Evolutionary conservation across 2,888 invertebrate genomes (phyloP), one percentile per base, ranked within the genome.

Genomic region (Branchipolynoe longqiensis): DNA sequence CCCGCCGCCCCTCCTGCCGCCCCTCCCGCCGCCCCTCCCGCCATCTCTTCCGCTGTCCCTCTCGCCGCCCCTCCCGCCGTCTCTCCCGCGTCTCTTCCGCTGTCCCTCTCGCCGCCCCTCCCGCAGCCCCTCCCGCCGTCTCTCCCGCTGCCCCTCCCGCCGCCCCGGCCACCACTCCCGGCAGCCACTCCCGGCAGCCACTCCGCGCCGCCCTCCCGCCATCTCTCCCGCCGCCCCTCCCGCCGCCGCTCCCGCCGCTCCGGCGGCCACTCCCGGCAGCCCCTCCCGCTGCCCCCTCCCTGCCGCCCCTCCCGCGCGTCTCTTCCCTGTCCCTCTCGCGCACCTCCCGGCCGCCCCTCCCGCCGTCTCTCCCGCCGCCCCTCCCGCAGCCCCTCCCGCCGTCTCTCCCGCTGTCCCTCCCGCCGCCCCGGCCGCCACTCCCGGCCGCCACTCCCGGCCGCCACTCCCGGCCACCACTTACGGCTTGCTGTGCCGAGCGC

Each of bases 401-500:
- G 31, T 14, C 12, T n/a, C 69, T n/a, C 69, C n/a, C n/a, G n/a
- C n/a, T n/a, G n/a, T n/a, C n/a, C n/a, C n/a, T n/a, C n/a, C n/a
- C n/a, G n/a, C n/a, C n/a, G n/a, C n/a, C n/a, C n/a, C n/a, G n/a
- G n/a, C n/a, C n/a, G n/a, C n/a, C n/a, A n/a, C n/a, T n/a, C n/a
- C n/a, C n/a, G n/a, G n/a, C n/a, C n/a, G n/a, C n/a, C n/a, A n/a
- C n/a, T n/a, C n/a, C n/a, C n/a, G n/a, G n/a, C n/a, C n/a, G n/a
- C n/a, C n/a, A n/a, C n/a, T n/a, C n/a, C n/a, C n/a, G n/a, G n/a
- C n/a, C n/a, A n/a, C n/a, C n/a, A 8, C 48, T 8, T 18, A 8
- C 48, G 48, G 8, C 8, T 48, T 18, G 48, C 18, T 18, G 48
- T 48, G 69, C 69, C 69, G 69, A 69, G 69, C 69, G 36, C 69